Evolutionary conservation across 2,113 vertebrate species (phyloP), one percentile per base, ranked within the genome.

Genomic region (Clinocottus analis): DNA sequence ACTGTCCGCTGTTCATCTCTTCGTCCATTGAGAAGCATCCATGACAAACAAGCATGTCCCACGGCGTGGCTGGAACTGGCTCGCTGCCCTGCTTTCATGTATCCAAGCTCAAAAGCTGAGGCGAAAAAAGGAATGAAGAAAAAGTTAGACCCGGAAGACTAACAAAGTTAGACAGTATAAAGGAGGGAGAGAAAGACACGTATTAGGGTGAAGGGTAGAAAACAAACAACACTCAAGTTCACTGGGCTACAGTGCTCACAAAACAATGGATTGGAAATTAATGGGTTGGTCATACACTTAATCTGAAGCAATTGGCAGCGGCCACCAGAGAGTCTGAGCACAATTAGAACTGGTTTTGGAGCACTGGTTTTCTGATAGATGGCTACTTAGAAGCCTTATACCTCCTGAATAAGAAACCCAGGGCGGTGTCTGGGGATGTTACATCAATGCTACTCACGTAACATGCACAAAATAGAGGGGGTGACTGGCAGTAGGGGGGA

Each of bases 341-440:
- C 85, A 93, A 93, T 93, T 92, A 92, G 82, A 91, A 81, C 72
- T 85, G 79, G 89, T 91, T 91, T 90, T 90, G 82, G 87, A 86
- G 87, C 60, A 78, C 80, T 89, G 89, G 85, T 91, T 90, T 90
- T 90, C 85, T 90, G 91, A 93, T 90, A 85, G 92, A 91, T 85
- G 91, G 85, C 78, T 92, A 87, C 88, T 90, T 92, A 91, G 80
- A 88, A 78, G 68, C 59, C 77, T 51, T 87, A 82, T 89, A 86
- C 72, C 84, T 75, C 65, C 81, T 88, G 92, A 91, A 91, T 92
- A 89, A 91, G 83, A 92, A 91, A 86, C 68, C 64, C 65, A 27
- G 77, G 83, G 65, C 77, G 65, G 62, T 74, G 75, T 86, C 85
- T 87, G 39, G 87, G 86, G 85, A 90, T 76, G 65, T 64, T 65